Conservation (phyloP, 2,797 vertebrate species). For the Schizothorax lantsangensis region DNA sequence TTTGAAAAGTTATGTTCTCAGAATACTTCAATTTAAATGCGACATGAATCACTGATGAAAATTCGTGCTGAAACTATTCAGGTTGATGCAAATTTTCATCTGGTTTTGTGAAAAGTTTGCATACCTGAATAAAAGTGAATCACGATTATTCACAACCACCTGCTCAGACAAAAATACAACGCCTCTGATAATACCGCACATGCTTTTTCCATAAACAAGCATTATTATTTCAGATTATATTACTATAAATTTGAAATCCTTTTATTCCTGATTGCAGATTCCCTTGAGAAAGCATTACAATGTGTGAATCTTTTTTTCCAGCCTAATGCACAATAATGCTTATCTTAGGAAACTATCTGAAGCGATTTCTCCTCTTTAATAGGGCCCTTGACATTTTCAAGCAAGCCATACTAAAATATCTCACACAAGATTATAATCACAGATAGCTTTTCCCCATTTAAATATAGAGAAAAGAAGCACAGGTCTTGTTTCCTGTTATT, state of each 20-base stretch:
- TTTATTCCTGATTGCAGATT: not conserved
- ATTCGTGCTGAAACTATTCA: not conserved
- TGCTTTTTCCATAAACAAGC: not conserved
- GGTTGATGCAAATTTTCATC: not conserved
- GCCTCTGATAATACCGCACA: not conserved
- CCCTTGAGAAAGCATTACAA: not conserved
- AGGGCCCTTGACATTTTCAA: constrained; percentile 38
- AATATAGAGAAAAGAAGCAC: constrained; percentile 7
- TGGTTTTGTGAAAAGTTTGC: constrained; percentile 1
- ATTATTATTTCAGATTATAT: not conserved
- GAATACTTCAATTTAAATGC: constrained; percentile 4
- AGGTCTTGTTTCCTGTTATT: constrained; percentile 15
- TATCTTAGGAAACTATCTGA: constrained; percentile 18
- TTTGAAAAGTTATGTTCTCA: not conserved
- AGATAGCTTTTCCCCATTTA: not conserved
- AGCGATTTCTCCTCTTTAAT: constrained; percentile 6
- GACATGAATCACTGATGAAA: constrained; percentile 14
- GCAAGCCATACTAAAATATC: constrained; percentile 12
- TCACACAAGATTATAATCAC: not conserved
- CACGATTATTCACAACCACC: not conserved
- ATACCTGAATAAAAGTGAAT: not conserved
- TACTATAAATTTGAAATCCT: not conserved
- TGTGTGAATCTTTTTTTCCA: not conserved
- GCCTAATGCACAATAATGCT: constrained; percentile 16
- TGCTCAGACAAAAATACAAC: not conserved